A percentile compares a stretch with the other conserved stretches of the same genome.
Conservation (phyloP, 2,888 invertebrate genomes). For the Neoscelio sp. region DNA sequence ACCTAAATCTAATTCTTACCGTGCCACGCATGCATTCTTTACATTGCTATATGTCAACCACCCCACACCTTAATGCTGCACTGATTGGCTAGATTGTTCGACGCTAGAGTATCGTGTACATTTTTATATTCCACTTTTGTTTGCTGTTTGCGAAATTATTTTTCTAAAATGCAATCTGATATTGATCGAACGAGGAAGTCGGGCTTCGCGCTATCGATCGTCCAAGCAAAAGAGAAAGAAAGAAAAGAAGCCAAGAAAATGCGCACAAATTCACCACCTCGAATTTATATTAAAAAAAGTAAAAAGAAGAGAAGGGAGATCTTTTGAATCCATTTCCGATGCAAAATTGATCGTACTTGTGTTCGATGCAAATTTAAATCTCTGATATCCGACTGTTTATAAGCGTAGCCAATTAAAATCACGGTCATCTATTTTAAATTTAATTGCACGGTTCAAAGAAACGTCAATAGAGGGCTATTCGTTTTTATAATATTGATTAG, state of each 20-base stretch:
- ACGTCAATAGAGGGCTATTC: background rate
- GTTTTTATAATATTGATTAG: too few species aligned
- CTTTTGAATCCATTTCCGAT: too few species aligned
- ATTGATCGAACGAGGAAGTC: slow-evolving; percentile 72
- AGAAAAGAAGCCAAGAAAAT: slow-evolving; percentile 71
- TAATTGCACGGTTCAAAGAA: too few species aligned
- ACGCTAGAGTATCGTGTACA: slow-evolving; percentile 44
- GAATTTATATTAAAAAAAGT: slow-evolving; percentile 12
- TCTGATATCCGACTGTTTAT: too few species aligned
- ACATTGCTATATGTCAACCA: slow-evolving; percentile 69
- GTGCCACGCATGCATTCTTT: slow-evolving; percentile 76
- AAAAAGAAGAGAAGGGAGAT: too few species aligned
- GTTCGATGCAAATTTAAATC: background rate
- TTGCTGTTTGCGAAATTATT: background rate
- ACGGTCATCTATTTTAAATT: slow-evolving; percentile 39
- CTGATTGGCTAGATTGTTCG: slow-evolving; percentile 58
- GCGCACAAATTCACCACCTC: slow-evolving; percentile 62
- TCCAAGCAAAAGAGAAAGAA: slow-evolving; percentile 70
- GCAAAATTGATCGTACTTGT: too few species aligned
- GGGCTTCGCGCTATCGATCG: slow-evolving; percentile 71
- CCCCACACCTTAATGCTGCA: slow-evolving; percentile 66
- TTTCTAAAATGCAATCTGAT: slow-evolving; percentile 45
- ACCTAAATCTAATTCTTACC: slow-evolving; percentile 76
- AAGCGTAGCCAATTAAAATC: slow-evolving; percentile 28
- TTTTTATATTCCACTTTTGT: slow-evolving; percentile 6